phyloP scores from a whole-genome alignment of 2,888 invertebrate genomes.

The Nemotelus nigrinus region DNA sequence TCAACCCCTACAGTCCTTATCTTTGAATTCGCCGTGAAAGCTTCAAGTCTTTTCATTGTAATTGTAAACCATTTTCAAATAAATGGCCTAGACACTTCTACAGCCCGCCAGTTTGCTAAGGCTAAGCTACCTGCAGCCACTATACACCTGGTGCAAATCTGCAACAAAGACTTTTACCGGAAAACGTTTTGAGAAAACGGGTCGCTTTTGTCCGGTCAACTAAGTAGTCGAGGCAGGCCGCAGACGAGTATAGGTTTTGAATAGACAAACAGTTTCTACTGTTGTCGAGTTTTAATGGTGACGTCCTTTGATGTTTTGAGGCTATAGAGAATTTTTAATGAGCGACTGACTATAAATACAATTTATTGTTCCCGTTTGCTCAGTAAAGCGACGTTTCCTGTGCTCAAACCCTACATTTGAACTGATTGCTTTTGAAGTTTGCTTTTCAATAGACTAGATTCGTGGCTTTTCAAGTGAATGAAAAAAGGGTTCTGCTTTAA shows the following conservation, averaged over 20 bases:
- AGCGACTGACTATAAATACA: too few relatives aligned
- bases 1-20: not conserved
- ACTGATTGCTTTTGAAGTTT: too few relatives aligned
- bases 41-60: not conserved
- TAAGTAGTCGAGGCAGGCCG: not conserved
- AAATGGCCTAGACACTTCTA: not conserved
- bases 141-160: too few relatives aligned
- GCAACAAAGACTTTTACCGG: too few relatives aligned
- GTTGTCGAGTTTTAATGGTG: not conserved
- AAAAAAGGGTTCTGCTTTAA: too few relatives aligned
- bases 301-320: not conserved
- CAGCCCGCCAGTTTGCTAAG: conserved; percentile 24
- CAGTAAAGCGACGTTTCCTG: too few relatives aligned
- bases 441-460: too few relatives aligned
- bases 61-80: not conserved
- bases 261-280: not conserved
- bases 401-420: too few relatives aligned
- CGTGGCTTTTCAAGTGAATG: too few relatives aligned
- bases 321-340: not conserved
- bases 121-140: not conserved
- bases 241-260: not conserved
- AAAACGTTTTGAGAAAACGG: too few relatives aligned
- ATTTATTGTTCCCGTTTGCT: too few relatives aligned
- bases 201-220: not conserved
- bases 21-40: conserved; percentile 35